These are phyloP conservation scores for Ophion costatus DNA, from an alignment of 2,888 invertebrate species.

Conservation along the genomic window DNA sequence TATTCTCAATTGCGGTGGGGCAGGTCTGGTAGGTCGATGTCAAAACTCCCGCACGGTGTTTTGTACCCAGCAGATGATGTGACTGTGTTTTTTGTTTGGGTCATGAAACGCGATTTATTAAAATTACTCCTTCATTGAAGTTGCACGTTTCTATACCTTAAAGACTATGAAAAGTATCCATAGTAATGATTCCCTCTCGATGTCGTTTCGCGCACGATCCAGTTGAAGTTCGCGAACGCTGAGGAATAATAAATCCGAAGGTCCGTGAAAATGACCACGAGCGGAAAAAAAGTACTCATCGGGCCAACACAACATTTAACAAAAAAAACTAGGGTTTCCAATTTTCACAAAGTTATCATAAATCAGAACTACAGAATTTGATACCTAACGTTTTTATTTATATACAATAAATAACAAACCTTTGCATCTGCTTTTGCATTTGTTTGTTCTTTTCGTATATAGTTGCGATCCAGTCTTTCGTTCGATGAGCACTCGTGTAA, in stretches of 20 bases:
- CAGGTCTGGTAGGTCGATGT: constrained; percentile 71
- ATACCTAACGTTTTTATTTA: neutral
- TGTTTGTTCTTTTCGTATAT: constrained; percentile 71
- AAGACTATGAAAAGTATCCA: constrained; percentile 78
- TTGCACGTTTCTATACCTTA: constrained; percentile 68
- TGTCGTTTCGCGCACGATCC: constrained; percentile 20
- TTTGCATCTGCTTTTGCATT: constrained; percentile 69
- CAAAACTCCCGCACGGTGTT: constrained; percentile 73
- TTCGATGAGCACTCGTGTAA: constrained; percentile 63
- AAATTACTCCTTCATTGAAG: neutral
- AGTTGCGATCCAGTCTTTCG: constrained; percentile 68
- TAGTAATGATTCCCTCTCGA: constrained; percentile 74
- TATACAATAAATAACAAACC: constrained; percentile 53
- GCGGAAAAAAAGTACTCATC: neutral
- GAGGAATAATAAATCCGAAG: neutral
- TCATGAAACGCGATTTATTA: neutral
- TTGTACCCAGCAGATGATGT: constrained; percentile 76
- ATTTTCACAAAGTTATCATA: neutral
- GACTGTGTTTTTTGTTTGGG: constrained; percentile 62
- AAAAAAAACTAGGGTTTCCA: neutral
- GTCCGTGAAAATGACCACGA: neutral
- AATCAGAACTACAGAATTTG: neutral
- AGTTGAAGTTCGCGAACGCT: constrained; percentile 71
- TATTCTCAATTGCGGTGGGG: constrained; percentile 73
- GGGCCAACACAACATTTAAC: neutral